Percentiles rank a stretch among this genome's conserved stretches.
Conservation (phyloP, 2,797 vertebrate species). For the Smutsia temminckii region DNA sequence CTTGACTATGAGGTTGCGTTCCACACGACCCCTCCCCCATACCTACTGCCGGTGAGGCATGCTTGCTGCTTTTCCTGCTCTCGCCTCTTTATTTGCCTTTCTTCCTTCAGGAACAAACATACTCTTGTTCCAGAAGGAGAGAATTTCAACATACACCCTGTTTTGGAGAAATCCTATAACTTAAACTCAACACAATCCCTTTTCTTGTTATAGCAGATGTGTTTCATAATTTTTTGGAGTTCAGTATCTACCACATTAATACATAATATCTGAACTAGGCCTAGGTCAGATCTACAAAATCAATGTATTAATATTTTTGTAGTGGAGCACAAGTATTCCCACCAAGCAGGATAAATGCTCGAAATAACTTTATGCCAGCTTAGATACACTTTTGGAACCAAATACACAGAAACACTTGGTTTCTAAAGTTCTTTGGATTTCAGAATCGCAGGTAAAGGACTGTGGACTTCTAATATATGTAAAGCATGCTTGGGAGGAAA, state of each 20-base stretch:
- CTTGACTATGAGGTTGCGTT: not conserved
- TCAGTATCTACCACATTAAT: not conserved
- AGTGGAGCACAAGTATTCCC: not conserved
- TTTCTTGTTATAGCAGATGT: not conserved
- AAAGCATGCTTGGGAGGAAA: not conserved
- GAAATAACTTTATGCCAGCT: not conserved
- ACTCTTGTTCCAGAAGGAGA: not conserved
- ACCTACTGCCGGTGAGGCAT: not conserved
- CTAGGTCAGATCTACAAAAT: not conserved
- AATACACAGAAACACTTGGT: not conserved
- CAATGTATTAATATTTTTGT: not conserved
- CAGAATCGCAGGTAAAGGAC: not conserved
- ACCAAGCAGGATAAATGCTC: not conserved
- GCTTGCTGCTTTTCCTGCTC: not conserved
- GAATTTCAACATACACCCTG: not conserved
- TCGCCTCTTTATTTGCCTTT: not conserved
- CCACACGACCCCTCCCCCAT: not conserved
- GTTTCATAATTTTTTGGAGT: not conserved
- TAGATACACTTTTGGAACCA: not conserved
- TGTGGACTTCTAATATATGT: not conserved
- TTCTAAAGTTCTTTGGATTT: constrained; percentile 9
- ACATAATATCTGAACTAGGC: not conserved
- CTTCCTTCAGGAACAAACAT: not conserved
- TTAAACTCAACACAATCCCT: not conserved
- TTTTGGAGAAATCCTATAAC: not conserved